Conservation (phyloP, 2,113 vertebrate genomes). For the Sander vitreus region DNA sequence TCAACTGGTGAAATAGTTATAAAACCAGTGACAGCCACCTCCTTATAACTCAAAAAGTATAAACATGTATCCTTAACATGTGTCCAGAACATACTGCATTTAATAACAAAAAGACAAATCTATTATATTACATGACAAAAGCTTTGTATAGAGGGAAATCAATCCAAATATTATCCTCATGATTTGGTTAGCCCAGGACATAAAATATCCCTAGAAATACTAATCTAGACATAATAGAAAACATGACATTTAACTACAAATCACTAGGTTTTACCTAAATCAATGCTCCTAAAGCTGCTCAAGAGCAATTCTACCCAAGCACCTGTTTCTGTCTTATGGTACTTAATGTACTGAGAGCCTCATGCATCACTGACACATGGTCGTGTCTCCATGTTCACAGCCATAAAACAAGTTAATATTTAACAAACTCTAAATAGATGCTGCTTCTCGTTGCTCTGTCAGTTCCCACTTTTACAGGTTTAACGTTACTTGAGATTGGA, state of each 20-base stretch:
- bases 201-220: conserved; percentile 2
- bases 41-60: not conserved
- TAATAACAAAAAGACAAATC: not conserved
- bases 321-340: conserved; percentile 67
- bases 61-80: not conserved
- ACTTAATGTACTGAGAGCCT: conserved; percentile 76
- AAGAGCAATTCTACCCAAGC: conserved; percentile 43
- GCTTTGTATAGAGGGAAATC: not conserved
- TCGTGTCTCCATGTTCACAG: conserved; percentile 75
- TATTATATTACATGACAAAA: not conserved
- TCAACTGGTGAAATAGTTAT: not conserved
- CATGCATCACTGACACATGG: conserved; percentile 78
- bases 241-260: not conserved
- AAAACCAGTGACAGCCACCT: not conserved
- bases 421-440: conserved; percentile 82
- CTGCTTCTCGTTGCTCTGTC: conserved; percentile 43
- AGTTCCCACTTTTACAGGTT: conserved; percentile 37
- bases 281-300: conserved; percentile 56
- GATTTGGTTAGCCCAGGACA: conserved; percentile 5
- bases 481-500: conserved; percentile 17
- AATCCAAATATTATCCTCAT: conserved; percentile 8
- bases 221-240: conserved; percentile 18
- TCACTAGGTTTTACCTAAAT: conserved; percentile 36
- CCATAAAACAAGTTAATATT: conserved; percentile 86
- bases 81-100: not conserved